Evolutionary conservation across 2,797 vertebrate species (phyloP), one percentile per base, ranked within the genome.

Genomic region (Mallotus villosus): DNA sequence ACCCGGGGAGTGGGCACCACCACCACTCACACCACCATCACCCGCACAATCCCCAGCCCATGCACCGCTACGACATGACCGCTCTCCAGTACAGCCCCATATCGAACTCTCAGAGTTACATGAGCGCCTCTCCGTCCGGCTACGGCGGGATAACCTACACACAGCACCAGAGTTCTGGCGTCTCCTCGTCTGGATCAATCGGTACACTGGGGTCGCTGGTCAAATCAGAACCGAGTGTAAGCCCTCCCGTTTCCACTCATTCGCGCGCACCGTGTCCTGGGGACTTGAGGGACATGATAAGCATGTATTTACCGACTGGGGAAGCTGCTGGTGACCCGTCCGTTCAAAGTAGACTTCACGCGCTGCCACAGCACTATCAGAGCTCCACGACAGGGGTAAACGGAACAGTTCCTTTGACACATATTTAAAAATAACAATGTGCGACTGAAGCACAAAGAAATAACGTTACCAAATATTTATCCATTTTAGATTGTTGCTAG

Each of bases 251-350:
- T 17, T 92, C 93, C 68, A 85, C 94, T 21, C 94, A 95, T 88
- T 86, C 95, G 82, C 90, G 95, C 80, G 76, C 95, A 64, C 94
- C 95, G 16, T 98, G 96, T 83, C 93, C 96, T 63, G 97, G 96
- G 85, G 97, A 98, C 91, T 94, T 99, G 89, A 92, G 96, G 82
- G 97, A 99, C 89, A 98, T 99, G 97, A 99, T 99, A 91, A 98
- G 97, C 92, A 97, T 98, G 94, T 94, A 94, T 70, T 90, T 94
- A 87, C 97, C 97, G 7, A 88, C 90, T 53, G 92, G 94, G 16
- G 97, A 96, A 85, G 92, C 91, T 55, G 94, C 92, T 41, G 95
- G 81, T 21, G 89, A 95, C 84, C 89, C 95, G 70, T 87, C 80
- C 68, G 95, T 78, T 81, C 96, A 95, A 71, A 95, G 94, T 92